phyloP scores from a whole-genome alignment of 2,797 vertebrate genomes.

The Anguilla obscura region DNA sequence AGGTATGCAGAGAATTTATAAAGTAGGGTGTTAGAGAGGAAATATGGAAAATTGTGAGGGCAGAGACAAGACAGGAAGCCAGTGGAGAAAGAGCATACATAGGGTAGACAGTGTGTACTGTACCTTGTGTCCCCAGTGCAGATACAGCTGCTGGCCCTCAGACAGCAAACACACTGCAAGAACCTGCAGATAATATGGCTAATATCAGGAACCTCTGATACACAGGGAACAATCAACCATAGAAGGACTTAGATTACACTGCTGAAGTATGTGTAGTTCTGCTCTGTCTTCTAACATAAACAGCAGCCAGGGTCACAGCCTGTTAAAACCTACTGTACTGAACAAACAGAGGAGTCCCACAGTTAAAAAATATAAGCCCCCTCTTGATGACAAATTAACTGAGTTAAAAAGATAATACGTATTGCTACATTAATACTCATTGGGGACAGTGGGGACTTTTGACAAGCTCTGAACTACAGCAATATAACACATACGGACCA shows the following conservation, averaged over 20 bases:
- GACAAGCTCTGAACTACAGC: too few relatives aligned
- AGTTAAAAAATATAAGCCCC: neutral
- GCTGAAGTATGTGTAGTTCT: neutral
- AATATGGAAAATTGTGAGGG: neutral
- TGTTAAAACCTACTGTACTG: too few relatives aligned
- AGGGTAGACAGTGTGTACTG: slow-evolving; percentile 54
- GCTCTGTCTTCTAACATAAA: neutral
- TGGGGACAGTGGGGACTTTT: too few relatives aligned
- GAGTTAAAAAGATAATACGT: neutral
- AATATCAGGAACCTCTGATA: neutral
- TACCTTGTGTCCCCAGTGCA: slow-evolving; percentile 92
- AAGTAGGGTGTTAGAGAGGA: neutral
- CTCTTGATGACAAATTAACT: neutral
- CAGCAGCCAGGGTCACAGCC: neutral
- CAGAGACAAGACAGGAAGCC: neutral
- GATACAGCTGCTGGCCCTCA: slow-evolving; percentile 82
- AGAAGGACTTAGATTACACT: neutral
- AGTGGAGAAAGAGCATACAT: neutral
- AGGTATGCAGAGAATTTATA: neutral
- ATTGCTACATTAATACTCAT: neutral
- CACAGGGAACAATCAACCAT: neutral
- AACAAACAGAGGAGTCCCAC: neutral
- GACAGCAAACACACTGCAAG: slow-evolving; percentile 82
- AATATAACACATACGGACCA: too few relatives aligned
- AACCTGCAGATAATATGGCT: slow-evolving; percentile 65